phyloP scores from a whole-genome alignment of 2,113 vertebrate genomes.

The Microcebus griseorufus region DNA sequence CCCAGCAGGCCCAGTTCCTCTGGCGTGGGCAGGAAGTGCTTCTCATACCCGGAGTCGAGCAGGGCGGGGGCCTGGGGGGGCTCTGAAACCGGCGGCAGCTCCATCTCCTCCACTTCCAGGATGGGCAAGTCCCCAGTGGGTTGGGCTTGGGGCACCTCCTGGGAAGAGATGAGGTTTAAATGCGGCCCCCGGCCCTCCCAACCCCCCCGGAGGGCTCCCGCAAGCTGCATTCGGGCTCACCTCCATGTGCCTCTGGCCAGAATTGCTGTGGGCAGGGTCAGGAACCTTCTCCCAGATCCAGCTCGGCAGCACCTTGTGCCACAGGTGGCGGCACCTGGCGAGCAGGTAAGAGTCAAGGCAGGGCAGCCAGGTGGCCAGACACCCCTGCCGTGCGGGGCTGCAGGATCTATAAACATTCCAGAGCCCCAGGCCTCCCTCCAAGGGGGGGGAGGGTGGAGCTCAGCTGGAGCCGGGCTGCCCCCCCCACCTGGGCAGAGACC shows the following conservation, averaged over 20 bases:
- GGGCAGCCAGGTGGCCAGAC: not conserved
- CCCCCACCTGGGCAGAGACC: not conserved
- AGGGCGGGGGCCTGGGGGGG: not conserved
- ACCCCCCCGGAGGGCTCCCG: not conserved
- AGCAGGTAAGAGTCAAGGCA: not conserved
- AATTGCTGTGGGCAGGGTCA: slow-evolving; percentile 72
- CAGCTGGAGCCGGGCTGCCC: not conserved
- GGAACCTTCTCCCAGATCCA: slow-evolving; percentile 79
- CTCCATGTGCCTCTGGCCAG: not conserved
- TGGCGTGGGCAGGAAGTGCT: slow-evolving; percentile 79
- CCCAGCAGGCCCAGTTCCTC: slow-evolving; percentile 78
- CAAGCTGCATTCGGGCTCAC: slow-evolving; percentile 42
- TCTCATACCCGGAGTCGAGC: slow-evolving; percentile 77
- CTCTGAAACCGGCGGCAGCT: rapidly evolving
- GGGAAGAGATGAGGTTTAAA: not conserved
- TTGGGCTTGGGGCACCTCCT: slow-evolving; percentile 50
- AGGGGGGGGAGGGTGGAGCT: not conserved
- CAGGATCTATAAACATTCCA: not conserved
- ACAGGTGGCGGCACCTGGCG: slow-evolving; percentile 56
- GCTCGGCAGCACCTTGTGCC: slow-evolving; percentile 68
- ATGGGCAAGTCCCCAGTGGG: slow-evolving; percentile 22
- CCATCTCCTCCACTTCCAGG: slow-evolving; percentile 73
- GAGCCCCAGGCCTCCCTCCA: not conserved
- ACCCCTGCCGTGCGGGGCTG: not conserved
- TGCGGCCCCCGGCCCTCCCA: not conserved